Base-by-base conservation (phyloP, 2,888 invertebrate genomes). In the Lochmaea capreae region DNA sequence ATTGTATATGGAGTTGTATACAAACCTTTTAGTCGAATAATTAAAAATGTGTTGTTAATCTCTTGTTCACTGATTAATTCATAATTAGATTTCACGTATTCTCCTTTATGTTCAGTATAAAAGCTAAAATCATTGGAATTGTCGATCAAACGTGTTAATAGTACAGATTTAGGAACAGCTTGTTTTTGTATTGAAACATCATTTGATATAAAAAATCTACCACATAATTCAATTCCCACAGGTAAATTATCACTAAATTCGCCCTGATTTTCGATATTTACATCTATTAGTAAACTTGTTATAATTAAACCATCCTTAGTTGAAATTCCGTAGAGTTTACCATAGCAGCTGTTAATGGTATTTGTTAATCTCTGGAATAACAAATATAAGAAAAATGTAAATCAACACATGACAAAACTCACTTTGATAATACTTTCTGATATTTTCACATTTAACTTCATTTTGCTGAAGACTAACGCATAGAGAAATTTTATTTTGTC, bases 21-120 rank as follows among this genome's bases (percentile, higher is more conserved):
- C 33, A 87, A 94, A 83, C 95, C 94, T 67, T 94, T 94, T 81
- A 94, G 93, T 84, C 94, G 93, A 72, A 95, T 92, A 86, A 93
- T 68, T 92, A 90, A 90, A 78, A 62, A 86, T 77, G 79, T 90
- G 89, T 84, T 92, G 91, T 83, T 91, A 39, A 92, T 88, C 81
- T 91, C 90, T 5, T 91, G 90, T 4, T 89, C 89, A 80, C 92
- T 90, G 61, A 72, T 65, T 59, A 89, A 86, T 65, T 89, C 89
- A 79, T 92, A 75, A 46, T 68, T 42, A 16, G 63, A 59, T 67
- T 65, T 49, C 14, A 16, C 9, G 39, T 62, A 49, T 16, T 63
- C 63, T 63, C 67, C 70, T 16, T 74, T 70, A 26, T 71, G 62
- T 63, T 71, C 52, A 10, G 39, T 49, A 26, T 52, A 57, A 39